phyloP scores from a whole-genome alignment of 2,797 vertebrate genomes.

The Dryobates pubescens region DNA sequence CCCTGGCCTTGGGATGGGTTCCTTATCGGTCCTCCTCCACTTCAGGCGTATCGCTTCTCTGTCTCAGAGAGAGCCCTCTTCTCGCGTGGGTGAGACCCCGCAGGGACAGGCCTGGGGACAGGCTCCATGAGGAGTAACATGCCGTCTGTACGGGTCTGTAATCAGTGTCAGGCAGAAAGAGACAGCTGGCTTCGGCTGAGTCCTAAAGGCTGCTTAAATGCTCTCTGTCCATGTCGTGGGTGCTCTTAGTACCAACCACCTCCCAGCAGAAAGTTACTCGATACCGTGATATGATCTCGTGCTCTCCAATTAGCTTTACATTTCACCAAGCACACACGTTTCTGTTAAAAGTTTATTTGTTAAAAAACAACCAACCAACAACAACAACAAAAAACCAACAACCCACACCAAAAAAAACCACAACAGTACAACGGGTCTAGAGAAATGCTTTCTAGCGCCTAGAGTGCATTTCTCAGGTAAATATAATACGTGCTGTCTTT shows the following conservation, averaged over 20 bases:
- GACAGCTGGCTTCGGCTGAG: slow-evolving; percentile 19
- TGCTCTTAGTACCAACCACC: not conserved
- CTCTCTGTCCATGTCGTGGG: not conserved
- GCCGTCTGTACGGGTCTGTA: not conserved
- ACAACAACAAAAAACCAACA: too few relatives aligned
- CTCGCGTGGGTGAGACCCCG: not conserved
- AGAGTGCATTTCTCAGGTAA: slow-evolving; percentile 49
- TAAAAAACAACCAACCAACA: not conserved
- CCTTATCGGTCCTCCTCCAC: not conserved
- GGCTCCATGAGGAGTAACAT: not conserved
- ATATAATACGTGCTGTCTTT: slow-evolving; percentile 37
- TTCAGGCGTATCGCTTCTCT: not conserved
- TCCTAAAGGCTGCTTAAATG: not conserved
- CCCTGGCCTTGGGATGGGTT: not conserved
- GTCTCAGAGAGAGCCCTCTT: rapidly evolving
- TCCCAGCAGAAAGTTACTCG: not conserved
- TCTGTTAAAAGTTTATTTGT: slow-evolving; percentile 5
- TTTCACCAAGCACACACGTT: slow-evolving; percentile 16
- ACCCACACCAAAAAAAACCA: too few relatives aligned
- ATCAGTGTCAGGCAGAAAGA: not conserved
- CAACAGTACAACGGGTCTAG: not conserved
- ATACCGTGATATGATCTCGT: not conserved
- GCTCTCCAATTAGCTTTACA: slow-evolving; percentile 38
- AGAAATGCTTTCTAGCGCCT: slow-evolving; percentile 2
- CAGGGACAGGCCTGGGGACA: not conserved